Evolutionary conservation across 2,888 invertebrate species (phyloP).

Genomic region (Agrilus biguttatus): DNA sequence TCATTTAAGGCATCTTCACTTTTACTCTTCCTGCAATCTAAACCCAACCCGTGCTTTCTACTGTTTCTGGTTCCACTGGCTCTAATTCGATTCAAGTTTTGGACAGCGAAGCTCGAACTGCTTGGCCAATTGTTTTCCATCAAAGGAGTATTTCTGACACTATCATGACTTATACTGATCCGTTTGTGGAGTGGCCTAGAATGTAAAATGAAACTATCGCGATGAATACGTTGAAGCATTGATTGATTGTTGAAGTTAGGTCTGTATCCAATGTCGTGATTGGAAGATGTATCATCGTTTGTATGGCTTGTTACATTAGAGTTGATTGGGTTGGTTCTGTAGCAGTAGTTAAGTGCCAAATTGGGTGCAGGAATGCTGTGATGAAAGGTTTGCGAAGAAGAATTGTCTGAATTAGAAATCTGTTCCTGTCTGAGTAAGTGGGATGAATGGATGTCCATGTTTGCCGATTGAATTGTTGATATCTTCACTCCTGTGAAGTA

Average conservation of each 20-base stretch:
- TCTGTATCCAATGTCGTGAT: not conserved
- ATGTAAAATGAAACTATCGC: conserved; percentile 3
- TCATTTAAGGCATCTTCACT: conserved; percentile 27
- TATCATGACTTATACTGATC: conserved; percentile 18
- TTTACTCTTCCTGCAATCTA: conserved; percentile 20
- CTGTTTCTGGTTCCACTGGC: conserved; percentile 15
- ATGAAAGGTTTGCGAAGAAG: conserved; percentile 7
- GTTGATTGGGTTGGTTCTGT: conserved; percentile 19
- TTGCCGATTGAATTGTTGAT: conserved; percentile 4
- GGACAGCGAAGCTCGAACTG: conserved; percentile 1
- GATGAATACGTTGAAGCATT: conserved; percentile 3
- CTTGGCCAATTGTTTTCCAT: conserved; percentile 6
- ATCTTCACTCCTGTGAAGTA: conserved; percentile 9
- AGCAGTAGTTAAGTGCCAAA: conserved; percentile 19
- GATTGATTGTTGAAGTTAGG: no score
- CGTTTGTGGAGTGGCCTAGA: conserved; percentile 9
- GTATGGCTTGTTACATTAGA: no score
- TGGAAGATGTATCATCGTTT: no score
- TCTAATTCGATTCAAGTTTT: conserved; percentile 4
- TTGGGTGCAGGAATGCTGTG: conserved; percentile 12
- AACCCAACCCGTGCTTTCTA: conserved; percentile 16
- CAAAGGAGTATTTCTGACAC: conserved; percentile 13
- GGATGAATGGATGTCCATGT: conserved; percentile 23
- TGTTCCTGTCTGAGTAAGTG: conserved; percentile 18
- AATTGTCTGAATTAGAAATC: not conserved